Percentiles rank a stretch among this genome's conserved stretches.
Conservation (phyloP, 2,113 vertebrate genomes). For the Tupaia chinensis region DNA sequence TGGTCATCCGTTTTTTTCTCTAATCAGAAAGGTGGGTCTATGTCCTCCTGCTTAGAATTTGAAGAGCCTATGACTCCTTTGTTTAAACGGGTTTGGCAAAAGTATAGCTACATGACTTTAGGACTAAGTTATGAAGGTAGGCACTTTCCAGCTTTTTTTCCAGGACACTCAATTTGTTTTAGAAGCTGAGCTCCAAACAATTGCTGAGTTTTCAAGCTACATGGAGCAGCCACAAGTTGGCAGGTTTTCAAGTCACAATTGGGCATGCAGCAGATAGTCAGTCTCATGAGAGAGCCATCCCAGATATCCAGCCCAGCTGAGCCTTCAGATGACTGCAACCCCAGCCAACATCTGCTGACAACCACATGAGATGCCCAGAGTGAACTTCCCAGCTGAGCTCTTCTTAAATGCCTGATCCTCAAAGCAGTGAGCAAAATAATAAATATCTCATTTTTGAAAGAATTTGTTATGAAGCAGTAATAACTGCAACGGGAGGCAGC, state of each 20-base stretch:
- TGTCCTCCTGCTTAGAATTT: not conserved
- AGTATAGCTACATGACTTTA: not conserved
- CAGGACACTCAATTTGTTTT: not conserved
- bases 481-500: not conserved
- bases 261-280: not conserved
- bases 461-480: not conserved
- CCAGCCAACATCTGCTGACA: not conserved
- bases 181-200: not conserved
- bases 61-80: not conserved
- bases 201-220: not conserved
- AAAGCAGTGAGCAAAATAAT: constrained; percentile 14
- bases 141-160: not conserved
- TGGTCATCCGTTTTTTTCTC: not conserved
- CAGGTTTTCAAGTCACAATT: not conserved
- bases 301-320: not conserved
- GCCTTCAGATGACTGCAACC: not conserved
- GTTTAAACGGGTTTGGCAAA: not conserved
- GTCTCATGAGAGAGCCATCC: not conserved
- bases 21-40: not conserved
- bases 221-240: not conserved
- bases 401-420: not conserved
- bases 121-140: not conserved
- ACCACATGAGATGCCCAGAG: not conserved
- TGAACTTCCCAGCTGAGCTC: not conserved
- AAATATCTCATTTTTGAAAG: not conserved